Evolutionary conservation across 2,113 vertebrate species (phyloP), one percentile per base, ranked within the genome.

Genomic region (Potamarius usumacintae): DNA sequence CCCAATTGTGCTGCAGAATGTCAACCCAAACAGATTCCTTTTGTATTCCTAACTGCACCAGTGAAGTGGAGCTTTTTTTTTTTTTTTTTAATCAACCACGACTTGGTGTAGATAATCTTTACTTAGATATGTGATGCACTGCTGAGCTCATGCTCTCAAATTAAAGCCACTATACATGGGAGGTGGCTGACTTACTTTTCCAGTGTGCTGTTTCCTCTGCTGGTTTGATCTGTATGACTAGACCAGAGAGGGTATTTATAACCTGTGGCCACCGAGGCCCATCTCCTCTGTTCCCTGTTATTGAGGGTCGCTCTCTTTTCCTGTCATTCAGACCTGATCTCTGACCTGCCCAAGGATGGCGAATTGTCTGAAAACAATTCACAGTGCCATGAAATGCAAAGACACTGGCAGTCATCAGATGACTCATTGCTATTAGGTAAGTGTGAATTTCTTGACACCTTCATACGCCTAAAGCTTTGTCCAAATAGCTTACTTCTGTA

Each of bases 301-400:
- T 63, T 83, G 10, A 87, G 86, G 86, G 71, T 83, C 71, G 81
- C 58, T 78, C 71, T 55, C 27, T 77, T 62, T 87, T 87, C 86
- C 86, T 87, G 86, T 65, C 86, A 87, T 87, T 83, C 80, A 87
- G 86, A 65, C 60, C 6, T 55, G 30, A 53, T 42, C 81, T 84
- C 71, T 87, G 86, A 83, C 71, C 82, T 78, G 86, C 72, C 72
- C 72, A 78, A 65, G 58, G 86, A 48, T 76, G 81, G 53, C 27
- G 7, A 20, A 83, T 82, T 65, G 81, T 65, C 60, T 78, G 50
- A 65, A 87, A 87, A 87, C 80, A 87, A 87, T 87, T 77, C 58
- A 83, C 81, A 57, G 78, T 87, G 27, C 48, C 27, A 76, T 17
- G 11, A 7, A 87, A 34, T 25, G 27, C 79, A 27, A 74, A 60